phyloP scores from a whole-genome alignment of 2,113 vertebrate genomes.

The Anseranas semipalmata region DNA sequence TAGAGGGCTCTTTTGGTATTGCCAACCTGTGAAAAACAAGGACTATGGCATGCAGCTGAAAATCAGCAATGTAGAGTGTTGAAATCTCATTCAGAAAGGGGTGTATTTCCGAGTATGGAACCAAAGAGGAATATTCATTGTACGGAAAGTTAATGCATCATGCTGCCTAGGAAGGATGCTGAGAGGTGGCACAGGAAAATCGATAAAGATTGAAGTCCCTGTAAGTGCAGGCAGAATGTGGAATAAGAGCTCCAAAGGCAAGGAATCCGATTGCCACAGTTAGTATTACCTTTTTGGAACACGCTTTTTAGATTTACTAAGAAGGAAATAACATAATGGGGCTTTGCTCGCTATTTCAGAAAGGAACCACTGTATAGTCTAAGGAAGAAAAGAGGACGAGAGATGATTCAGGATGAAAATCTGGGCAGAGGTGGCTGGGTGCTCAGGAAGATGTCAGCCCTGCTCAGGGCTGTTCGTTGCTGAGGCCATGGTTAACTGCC shows the following conservation, averaged over 20 bases:
- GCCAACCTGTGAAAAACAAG: neutral
- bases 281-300: neutral
- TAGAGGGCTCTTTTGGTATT: neutral
- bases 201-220: conserved; percentile 34
- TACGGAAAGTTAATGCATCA: conserved; percentile 52
- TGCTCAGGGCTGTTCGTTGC: neutral
- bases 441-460: neutral
- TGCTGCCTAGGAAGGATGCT: conserved; percentile 22
- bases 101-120: conserved; percentile 20
- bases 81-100: conserved; percentile 14
- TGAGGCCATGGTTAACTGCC: neutral
- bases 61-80: conserved; percentile 20
- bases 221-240: neutral
- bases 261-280: neutral
- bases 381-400: neutral
- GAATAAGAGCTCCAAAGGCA: conserved; percentile 15
- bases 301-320: neutral
- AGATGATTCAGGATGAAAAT: neutral
- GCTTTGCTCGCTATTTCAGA: neutral
- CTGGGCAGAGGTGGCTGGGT: neutral
- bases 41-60: neutral
- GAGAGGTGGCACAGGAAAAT: conserved; percentile 35
- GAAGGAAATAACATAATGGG: neutral
- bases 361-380: neutral
- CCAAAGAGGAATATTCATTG: conserved; percentile 53